Evolutionary conservation across 2,113 vertebrate genomes (phyloP), one percentile per base, ranked within the genome.

Genomic region (Callipepla californica): DNA sequence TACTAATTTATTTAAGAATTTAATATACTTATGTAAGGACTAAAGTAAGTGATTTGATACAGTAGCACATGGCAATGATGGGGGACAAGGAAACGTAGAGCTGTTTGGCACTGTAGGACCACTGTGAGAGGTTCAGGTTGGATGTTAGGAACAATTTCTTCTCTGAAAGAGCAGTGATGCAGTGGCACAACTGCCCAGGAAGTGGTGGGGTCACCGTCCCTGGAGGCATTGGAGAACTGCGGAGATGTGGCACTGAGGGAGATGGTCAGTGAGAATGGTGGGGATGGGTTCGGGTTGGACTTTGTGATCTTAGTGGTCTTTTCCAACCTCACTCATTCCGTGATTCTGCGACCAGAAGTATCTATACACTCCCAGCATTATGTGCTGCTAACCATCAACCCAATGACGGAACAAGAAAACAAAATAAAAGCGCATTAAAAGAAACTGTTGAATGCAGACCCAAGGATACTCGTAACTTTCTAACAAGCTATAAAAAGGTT

Each of bases 281-380:
- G 13, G 50, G 7, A 23, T 14, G 51, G 5, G 51, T 15, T 53
- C 5, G 28, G 26, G 51, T 26, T 53, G 51, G 51, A 30, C 26
- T 53, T 10, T 26, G 28, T 30, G 51, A 53, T 9, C 15, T 53
- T 53, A 9, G 15, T 53, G 51, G 51, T 28, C 51, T 30, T 53
- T 53, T 30, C 26, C 51, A 53, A 53, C 51, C 26, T 53, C 26
- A 53, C 16, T 10, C 5, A 5, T 53, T 28, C 26, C 51, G 28
- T 15, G 2, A 53, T 30, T 51, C 50, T 53, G 26, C 17, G 51
- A 53, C 13, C 40, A 62, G 42, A 68, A 59, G 26, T 13, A 23
- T 4, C n/a, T 17, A 7, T 10, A 51, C 0, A 0, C 7, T 70
- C 50, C 23, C 16, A 14, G 61, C 23, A 57, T 25, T 47, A 15